A percentile compares a stretch with the other conserved stretches of the same genome.
Evolutionary conservation across 2,113 vertebrate species (phyloP).

Genomic region (Sebastes fasciatus): DNA sequence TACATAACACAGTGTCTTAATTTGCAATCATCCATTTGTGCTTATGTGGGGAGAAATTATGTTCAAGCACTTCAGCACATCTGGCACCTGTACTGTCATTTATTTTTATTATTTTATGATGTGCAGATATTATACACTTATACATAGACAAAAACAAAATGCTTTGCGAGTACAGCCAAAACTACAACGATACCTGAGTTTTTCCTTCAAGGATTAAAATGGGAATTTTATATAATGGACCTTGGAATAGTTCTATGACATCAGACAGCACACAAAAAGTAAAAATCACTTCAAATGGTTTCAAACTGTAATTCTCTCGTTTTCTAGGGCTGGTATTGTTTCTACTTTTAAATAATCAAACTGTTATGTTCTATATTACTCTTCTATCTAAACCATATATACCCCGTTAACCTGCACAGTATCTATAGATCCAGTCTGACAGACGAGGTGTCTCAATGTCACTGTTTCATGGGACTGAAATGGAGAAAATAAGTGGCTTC

Average conservation of each 20-base stretch:
- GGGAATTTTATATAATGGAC: background rate
- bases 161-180: background rate
- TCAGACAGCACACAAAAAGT: background rate
- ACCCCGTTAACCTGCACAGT: slow-evolving; percentile 1
- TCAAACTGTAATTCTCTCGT: slow-evolving; percentile 16
- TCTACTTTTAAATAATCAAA: slow-evolving; percentile 9
- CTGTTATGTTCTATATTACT: slow-evolving; percentile 2
- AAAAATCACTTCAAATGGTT: background rate
- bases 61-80: slow-evolving; percentile 36
- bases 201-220: background rate
- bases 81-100: slow-evolving; percentile 26
- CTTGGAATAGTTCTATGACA: background rate
- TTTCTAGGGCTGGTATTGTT: background rate
- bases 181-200: background rate
- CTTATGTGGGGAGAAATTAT: slow-evolving; percentile 36
- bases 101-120: slow-evolving; percentile 19
- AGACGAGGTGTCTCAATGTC: slow-evolving; percentile 20
- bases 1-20: slow-evolving; percentile 41
- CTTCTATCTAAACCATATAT: background rate
- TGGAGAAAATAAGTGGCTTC: slow-evolving; percentile 54
- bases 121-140: background rate
- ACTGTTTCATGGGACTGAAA: slow-evolving; percentile 23
- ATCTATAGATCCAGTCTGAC: slow-evolving; percentile 11
- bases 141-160: background rate
- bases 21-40: slow-evolving; percentile 46